Percentiles rank a stretch among this genome's conserved stretches.
These are phyloP conservation scores for Gnathonemus longibarbis DNA, from an alignment of 2,113 vertebrate genomes.

Conservation along the genomic window DNA sequence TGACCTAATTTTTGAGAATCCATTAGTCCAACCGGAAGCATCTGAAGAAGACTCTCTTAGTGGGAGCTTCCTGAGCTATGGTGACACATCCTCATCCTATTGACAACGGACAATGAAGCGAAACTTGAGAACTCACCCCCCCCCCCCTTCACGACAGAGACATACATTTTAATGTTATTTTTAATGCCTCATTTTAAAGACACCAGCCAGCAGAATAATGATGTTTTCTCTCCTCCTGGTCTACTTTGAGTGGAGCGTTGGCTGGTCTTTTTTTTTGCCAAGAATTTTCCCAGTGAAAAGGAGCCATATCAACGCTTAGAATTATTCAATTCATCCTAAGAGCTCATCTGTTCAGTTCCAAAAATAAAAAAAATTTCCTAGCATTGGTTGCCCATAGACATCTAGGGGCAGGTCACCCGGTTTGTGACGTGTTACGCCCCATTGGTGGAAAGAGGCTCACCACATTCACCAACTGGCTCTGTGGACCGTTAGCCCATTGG, in stretches of 20 bases:
- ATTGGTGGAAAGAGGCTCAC: not conserved
- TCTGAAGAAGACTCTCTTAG: not conserved
- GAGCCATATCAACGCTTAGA: not conserved
- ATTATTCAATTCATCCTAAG: conserved; percentile 13
- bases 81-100: not conserved
- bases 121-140: not conserved
- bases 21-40: not conserved
- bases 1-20: not conserved
- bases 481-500: conserved; percentile 18
- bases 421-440: not conserved
- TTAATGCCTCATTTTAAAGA: conserved; percentile 1
- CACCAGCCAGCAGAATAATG: not conserved
- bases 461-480: not conserved
- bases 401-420: not conserved
- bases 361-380: not conserved
- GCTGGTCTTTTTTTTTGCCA: not conserved
- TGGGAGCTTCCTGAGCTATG: not conserved
- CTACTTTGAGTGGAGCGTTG: not conserved
- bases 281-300: not conserved
- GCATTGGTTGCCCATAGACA: not conserved
- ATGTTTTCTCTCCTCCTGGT: not conserved
- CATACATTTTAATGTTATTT: conserved; percentile 22
- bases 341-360: not conserved
- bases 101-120: not conserved
- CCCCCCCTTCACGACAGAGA: not conserved